Base-by-base conservation (phyloP, 2,113 vertebrate species). In the Hiodon tergisus region DNA sequence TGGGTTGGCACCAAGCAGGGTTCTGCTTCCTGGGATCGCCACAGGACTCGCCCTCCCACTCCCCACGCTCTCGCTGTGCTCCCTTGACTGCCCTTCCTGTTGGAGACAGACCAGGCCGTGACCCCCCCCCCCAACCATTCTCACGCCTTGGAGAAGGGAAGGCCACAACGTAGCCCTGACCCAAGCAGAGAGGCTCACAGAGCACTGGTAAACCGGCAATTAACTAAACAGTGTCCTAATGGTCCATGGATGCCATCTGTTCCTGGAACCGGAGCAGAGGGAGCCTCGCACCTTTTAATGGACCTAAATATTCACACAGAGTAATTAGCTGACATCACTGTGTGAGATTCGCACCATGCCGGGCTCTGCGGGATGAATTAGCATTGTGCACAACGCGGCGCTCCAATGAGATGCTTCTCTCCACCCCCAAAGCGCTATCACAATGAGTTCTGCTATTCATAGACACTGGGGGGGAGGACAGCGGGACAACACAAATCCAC, bases 221-320 rank as follows among this genome's bases (percentile, higher is more conserved):
- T 86, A 90, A 75, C 84, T 84, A 87, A 87, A 84, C 79, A 83
- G 81, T 81, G 87, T 83, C 83, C 76, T 84, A 79, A 85, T 87
- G 72, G 57, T 76, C 78, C 57, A 61, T 50, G 47, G n/a, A 61
- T 31, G 52, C 87, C 89, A 90, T 91, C 88, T 91, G 88, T 88
- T 86, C 82, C 81, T 8, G 6, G 77, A 68, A 82, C 8, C 76
- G 83, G 80, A 3, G 69, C 77, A 72, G 78, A 72, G 62, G 76
- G 69, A 74, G 83, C 83, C 82, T 90, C 83, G 76, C 85, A 86
- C 80, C 68, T 88, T 90, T 87, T 89, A 88, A 90, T 89, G 83
- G 88, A 80, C 79, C 81, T 83, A 85, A 84, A 83, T 82, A 81
- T 85, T 87, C 84, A 81, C 79, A 80, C 78, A 72, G 76, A 71